phyloP scores from a whole-genome alignment of 2,888 invertebrate species.

The Melitaea athalia region DNA sequence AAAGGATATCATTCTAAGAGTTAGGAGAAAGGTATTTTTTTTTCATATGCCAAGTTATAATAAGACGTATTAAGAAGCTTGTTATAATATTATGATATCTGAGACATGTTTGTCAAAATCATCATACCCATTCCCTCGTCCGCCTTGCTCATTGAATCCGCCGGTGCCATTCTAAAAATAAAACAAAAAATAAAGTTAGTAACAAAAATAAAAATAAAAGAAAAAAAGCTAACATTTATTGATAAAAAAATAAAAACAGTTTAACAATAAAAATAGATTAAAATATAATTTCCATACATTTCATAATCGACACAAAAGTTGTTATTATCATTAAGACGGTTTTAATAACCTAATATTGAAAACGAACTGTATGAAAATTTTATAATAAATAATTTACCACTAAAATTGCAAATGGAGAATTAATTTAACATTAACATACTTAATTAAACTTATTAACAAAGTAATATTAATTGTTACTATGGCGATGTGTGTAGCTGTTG shows the following conservation, averaged over 20 bases:
- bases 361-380: conserved; percentile 36
- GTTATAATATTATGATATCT: not conserved
- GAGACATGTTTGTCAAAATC: not conserved
- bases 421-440: conserved; percentile 41
- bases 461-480: conserved; percentile 26
- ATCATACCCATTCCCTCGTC: conserved; percentile 91
- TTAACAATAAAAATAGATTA: conserved; percentile 36
- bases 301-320: not conserved
- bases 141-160: conserved; percentile 88
- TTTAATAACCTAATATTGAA: not conserved
- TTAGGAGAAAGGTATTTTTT: not conserved
- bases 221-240: conserved; percentile 64
- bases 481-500: conserved; percentile 23
- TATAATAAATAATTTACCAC: conserved; percentile 26
- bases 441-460: conserved; percentile 29
- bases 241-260: conserved; percentile 49
- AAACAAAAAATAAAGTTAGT: conserved; percentile 80
- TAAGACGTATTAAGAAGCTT: no score
- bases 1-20: not conserved
- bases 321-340: not conserved
- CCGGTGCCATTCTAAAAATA: conserved; percentile 93
- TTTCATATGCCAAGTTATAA: no score
- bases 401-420: conserved; percentile 53
- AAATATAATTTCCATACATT: conserved; percentile 45
- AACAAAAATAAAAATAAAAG: conserved; percentile 55